Evolutionary conservation across 2,888 invertebrate species (phyloP).

Genomic region (Plusia festucae): DNA sequence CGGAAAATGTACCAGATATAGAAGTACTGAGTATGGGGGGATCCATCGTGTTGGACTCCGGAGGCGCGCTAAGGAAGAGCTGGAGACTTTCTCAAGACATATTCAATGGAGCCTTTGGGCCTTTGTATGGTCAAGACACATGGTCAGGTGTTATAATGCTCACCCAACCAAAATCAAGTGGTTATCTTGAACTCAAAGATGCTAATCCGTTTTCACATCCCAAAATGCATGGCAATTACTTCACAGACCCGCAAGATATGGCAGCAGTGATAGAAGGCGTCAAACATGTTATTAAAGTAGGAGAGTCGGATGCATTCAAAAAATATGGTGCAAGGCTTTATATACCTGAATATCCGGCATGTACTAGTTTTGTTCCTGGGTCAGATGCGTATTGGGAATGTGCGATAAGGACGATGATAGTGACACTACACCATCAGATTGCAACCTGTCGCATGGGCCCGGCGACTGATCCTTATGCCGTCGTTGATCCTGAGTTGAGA

Average conservation of each 20-base stretch:
- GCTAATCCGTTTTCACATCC: conserved; percentile 94
- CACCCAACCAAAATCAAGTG: conserved; percentile 93
- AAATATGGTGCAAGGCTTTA: conserved; percentile 88
- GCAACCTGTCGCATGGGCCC: conserved; percentile 93
- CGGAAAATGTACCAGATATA: conserved; percentile 90
- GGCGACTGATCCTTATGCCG: conserved; percentile 88
- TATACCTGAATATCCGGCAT: conserved; percentile 87
- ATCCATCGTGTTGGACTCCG: conserved; percentile 90
- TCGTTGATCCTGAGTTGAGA: conserved; percentile 91
- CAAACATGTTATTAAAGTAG: conserved; percentile 89
- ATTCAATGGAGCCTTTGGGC: conserved; percentile 88
- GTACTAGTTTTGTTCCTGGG: conserved; percentile 82
- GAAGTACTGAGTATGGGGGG: conserved; percentile 91
- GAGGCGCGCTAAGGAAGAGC: conserved; percentile 85
- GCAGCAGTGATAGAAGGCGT: conserved; percentile 90
- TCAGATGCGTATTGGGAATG: conserved; percentile 93
- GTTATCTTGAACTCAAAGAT: conserved; percentile 91
- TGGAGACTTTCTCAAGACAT: conserved; percentile 89
- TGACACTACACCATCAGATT: conserved; percentile 90
- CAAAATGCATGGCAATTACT: conserved; percentile 94
- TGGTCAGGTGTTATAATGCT: conserved; percentile 92
- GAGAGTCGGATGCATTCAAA: conserved; percentile 89
- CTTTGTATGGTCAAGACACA: conserved; percentile 88
- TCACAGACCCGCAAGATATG: conserved; percentile 91
- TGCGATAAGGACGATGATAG: conserved; percentile 88